Evolutionary conservation across 2,797 vertebrate species (phyloP).

Genomic region (Euthynnus affinis): DNA sequence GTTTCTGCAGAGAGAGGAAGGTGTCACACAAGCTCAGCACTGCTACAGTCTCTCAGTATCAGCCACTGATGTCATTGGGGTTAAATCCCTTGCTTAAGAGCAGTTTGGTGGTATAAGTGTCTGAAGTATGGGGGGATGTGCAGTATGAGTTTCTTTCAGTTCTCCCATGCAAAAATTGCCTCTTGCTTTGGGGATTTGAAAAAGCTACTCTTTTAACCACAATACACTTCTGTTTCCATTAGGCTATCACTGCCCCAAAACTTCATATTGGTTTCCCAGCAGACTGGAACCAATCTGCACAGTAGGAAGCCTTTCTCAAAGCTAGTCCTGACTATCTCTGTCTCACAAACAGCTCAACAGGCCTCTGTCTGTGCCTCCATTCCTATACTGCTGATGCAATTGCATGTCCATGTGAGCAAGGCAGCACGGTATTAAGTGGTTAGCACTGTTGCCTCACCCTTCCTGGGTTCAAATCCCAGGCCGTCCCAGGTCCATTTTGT

Average conservation of each 20-base stretch:
- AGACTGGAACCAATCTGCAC: conserved; percentile 77
- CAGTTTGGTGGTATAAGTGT: conserved; percentile 19
- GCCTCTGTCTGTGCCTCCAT: conserved; percentile 42
- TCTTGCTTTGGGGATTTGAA: conserved; percentile 60
- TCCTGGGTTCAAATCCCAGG: too few relatives aligned
- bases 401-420: conserved; percentile 3
- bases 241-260: conserved; percentile 61
- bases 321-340: conserved; percentile 65
- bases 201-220: conserved; percentile 58
- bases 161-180: conserved; percentile 33
- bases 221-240: conserved; percentile 61
- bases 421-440: too few relatives aligned
- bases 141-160: conserved; percentile 30
- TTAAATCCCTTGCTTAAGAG: conserved; percentile 38
- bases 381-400: conserved; percentile 35
- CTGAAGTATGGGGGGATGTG: conserved; percentile 19
- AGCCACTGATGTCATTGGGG: background rate
- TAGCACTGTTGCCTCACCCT: too few relatives aligned
- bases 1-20: conserved; percentile 22
- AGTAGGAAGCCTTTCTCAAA: conserved; percentile 60
- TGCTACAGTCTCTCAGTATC: background rate
- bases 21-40: background rate
- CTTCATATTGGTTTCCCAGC: conserved; percentile 73
- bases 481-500: too few relatives aligned
- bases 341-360: conserved; percentile 66